A percentile compares a stretch with the other conserved stretches of the same genome.
Evolutionary conservation across 2,888 invertebrate genomes (phyloP).

Genomic region (Lasius platythorax): DNA sequence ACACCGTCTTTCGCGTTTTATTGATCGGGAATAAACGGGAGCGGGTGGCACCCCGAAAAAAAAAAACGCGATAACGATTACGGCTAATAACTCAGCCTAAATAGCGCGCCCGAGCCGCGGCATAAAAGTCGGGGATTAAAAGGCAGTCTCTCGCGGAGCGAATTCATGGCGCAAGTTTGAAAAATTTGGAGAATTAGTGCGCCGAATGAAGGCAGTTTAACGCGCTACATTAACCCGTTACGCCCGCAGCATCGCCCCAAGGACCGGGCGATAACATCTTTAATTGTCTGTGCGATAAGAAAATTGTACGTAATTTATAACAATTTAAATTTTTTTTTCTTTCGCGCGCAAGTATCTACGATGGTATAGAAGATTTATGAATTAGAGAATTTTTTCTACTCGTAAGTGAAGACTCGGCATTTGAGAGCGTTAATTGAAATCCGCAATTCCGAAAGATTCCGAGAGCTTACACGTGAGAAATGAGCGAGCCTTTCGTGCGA

Average conservation of each 20-base stretch:
- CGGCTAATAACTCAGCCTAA: slow-evolving; percentile 50
- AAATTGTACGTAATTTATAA: not conserved
- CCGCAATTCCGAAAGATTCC: slow-evolving; percentile 30
- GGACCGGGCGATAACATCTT: slow-evolving; percentile 14
- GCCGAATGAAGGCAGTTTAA: slow-evolving; percentile 24
- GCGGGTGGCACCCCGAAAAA: slow-evolving; percentile 5
- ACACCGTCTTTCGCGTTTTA: slow-evolving; percentile 47
- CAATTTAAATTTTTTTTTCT: not conserved
- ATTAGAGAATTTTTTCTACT: not conserved
- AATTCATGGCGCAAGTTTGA: slow-evolving; percentile 23
- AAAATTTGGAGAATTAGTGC: slow-evolving; percentile 38
- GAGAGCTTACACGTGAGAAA: slow-evolving; percentile 46
- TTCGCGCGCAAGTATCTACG: not conserved
- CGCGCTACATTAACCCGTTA: slow-evolving; percentile 10
- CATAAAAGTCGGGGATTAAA: slow-evolving; percentile 44
- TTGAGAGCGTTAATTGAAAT: slow-evolving; percentile 39
- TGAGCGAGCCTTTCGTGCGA: slow-evolving; percentile 28
- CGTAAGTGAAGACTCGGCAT: slow-evolving; percentile 10
- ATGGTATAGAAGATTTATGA: not conserved
- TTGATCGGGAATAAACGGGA: slow-evolving; percentile 44
- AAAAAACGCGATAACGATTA: slow-evolving; percentile 34
- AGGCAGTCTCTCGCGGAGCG: slow-evolving; percentile 4
- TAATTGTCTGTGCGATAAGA: not conserved
- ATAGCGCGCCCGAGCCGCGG: slow-evolving; percentile 18
- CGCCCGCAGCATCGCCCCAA: too few relatives aligned